Conservation (phyloP, 2,113 vertebrate species). For the Silurus glanis region DNA sequence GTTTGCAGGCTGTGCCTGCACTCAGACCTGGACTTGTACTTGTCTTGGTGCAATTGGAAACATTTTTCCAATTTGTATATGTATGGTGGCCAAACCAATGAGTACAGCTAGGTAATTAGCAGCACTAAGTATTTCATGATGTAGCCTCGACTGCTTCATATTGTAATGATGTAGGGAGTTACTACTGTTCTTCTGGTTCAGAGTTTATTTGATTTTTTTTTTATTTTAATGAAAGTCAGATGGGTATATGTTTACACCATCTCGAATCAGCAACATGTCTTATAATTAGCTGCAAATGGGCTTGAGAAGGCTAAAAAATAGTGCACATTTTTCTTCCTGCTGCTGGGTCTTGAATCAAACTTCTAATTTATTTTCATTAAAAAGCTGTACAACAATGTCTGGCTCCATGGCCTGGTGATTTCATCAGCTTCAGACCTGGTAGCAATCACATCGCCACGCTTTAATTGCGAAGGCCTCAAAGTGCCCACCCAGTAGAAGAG, state of each 20-base stretch:
- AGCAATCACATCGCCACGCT: constrained; percentile 39
- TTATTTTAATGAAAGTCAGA: constrained; percentile 91
- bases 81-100: constrained; percentile 69
- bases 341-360: constrained; percentile 51
- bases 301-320: constrained; percentile 39
- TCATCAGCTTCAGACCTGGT: constrained; percentile 43
- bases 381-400: constrained; percentile 33
- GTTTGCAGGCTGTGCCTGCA: constrained; percentile 1
- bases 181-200: constrained; percentile 79
- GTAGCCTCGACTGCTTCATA: constrained; percentile 68
- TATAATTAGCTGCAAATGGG: constrained; percentile 72
- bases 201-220: constrained; percentile 84
- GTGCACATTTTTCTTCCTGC: constrained; percentile 50
- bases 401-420: constrained; percentile 38
- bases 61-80: constrained; percentile 78
- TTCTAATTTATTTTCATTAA: constrained; percentile 49
- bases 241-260: constrained; percentile 85
- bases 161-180: constrained; percentile 76
- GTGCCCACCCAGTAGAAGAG: constrained; percentile 23
- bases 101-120: constrained; percentile 71
- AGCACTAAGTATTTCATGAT: constrained; percentile 74
- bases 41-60: constrained; percentile 67
- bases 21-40: constrained; percentile 43
- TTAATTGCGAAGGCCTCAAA: constrained; percentile 23
- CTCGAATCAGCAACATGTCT: constrained; percentile 68